Conservation (phyloP, 2,888 invertebrate species). For the Trichopria drosophilae region DNA sequence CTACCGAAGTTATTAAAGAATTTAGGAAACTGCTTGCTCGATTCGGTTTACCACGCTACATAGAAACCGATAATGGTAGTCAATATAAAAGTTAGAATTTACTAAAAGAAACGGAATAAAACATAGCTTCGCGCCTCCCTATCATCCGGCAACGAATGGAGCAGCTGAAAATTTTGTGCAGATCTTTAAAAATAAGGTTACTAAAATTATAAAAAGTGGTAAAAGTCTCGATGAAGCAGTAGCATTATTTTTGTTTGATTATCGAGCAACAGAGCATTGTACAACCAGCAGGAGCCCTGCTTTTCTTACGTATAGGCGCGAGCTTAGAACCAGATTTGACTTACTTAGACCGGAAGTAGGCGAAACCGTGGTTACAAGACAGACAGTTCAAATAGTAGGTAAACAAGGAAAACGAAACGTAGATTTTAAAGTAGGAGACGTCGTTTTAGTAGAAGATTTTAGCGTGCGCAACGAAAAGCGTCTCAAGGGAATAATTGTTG, state of each 20-base stretch:
- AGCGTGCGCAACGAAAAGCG: constrained; percentile 18
- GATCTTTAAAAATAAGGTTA: constrained; percentile 30
- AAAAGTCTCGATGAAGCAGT: no score
- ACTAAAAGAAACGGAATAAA: constrained; percentile 16
- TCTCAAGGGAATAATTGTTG: constrained; percentile 2
- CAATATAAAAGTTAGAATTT: constrained; percentile 21
- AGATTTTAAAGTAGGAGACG: constrained; percentile 7
- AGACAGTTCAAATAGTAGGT: neutral
- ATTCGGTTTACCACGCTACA: constrained; percentile 27
- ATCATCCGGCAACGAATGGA: constrained; percentile 28
- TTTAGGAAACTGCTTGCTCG: constrained; percentile 23
- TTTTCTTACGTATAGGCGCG: constrained; percentile 2
- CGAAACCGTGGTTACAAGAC: neutral
- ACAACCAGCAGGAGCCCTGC: constrained; percentile 14
- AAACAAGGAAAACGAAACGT: constrained; percentile 8
- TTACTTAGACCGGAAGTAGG: constrained; percentile 5
- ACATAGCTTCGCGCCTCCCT: constrained; percentile 24
- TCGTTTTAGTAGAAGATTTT: constrained; percentile 20
- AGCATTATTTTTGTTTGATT: constrained; percentile 10
- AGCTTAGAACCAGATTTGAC: constrained; percentile 16
- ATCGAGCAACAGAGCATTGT: constrained; percentile 21
- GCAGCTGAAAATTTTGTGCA: constrained; percentile 29
- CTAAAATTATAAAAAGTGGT: constrained; percentile 6
- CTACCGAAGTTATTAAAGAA: constrained; percentile 3
- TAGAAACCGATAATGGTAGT: constrained; percentile 32